Base-by-base conservation (phyloP, 2,797 vertebrate genomes). In the Heliangelus exortis region DNA sequence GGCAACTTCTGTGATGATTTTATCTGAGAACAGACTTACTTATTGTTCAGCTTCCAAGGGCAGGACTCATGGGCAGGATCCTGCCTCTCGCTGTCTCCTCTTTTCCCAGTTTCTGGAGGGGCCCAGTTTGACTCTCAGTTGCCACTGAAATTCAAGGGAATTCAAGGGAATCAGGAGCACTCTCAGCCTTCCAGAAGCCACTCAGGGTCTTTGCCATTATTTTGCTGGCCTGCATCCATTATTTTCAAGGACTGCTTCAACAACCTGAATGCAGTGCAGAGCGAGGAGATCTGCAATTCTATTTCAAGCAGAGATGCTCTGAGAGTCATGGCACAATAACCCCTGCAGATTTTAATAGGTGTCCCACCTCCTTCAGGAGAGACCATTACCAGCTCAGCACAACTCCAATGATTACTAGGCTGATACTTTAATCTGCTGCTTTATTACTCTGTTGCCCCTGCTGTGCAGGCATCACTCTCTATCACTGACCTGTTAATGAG, bases 11-110 rank as follows among this genome's bases (percentile, higher is more conserved):
- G 45, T 7, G 33, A 66, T 73, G 67, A 66, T 88, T 89, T 81
- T 84, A 34, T 82, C 67, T 74, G 53, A 80, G 82, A 94, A 93
- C 79, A 95, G 71, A 73, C 84, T 28, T 67, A 33, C 34, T 92
- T 86, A 78, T 83, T 95, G 95, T 94, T 92, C 80, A 59, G 48
- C 20, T 79, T 82, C 80, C 96, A 92, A 15, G 21, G 63, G 54
- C 82, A 75, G n/a, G 28, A 75, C 25, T 73, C 36, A 23, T 53
- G 76, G 45, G 33, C 3, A 0, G 61, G 23, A 73, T 82, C 71
- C 77, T 66, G 26, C 41, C 2, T 6, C 43, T 94, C 1, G 0
- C 75, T 75, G 43, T 58, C 69, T 89, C 51, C 45, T 45, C 21
- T 79, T 91, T 89, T 66, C 73, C 45, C 90, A 57, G 43, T 71